Conservation (phyloP, 2,888 invertebrate species). For the Xylota segnis region DNA sequence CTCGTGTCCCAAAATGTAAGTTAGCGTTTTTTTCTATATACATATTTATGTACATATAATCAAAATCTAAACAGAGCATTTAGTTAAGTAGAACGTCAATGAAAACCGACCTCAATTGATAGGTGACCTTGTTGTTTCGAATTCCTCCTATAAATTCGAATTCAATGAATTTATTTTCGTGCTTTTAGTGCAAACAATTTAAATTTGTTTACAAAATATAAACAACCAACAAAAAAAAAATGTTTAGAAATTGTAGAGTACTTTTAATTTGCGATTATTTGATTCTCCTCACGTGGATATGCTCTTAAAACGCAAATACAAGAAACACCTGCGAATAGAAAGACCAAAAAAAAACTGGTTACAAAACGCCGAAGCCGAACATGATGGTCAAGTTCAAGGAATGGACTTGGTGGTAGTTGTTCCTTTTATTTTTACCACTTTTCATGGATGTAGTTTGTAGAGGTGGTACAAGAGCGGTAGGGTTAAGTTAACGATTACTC, state of each 20-base stretch:
- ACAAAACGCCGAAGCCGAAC: slow-evolving; percentile 18
- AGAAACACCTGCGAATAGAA: slow-evolving; percentile 16
- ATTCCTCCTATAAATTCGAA: slow-evolving; percentile 1
- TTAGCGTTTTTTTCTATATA: too few species aligned
- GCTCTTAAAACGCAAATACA: not conserved
- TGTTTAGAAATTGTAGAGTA: not conserved
- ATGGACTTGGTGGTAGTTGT: slow-evolving; percentile 9
- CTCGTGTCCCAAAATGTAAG: slow-evolving; percentile 85
- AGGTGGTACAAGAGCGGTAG: slow-evolving; percentile 1
- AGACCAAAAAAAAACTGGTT: slow-evolving; percentile 51
- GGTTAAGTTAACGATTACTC: not conserved
- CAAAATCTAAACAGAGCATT: not conserved
- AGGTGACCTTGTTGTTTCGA: slow-evolving; percentile 5
- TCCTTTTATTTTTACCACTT: slow-evolving; percentile 10
- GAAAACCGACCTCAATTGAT: slow-evolving; percentile 14
- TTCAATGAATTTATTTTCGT: slow-evolving; percentile 26
- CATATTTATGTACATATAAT: not conserved
- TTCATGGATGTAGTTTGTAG: not conserved
- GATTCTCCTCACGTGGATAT: not conserved
- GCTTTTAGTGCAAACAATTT: slow-evolving; percentile 9
- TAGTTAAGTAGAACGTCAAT: slow-evolving; percentile 5
- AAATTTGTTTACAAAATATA: slow-evolving; percentile 6
- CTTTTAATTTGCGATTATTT: not conserved
- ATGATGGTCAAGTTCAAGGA: slow-evolving; percentile 66
- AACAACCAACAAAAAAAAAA: not conserved